These are phyloP conservation scores for Odontocerum albicorne DNA, from an alignment of 2,888 invertebrate species.

Conservation along the genomic window DNA sequence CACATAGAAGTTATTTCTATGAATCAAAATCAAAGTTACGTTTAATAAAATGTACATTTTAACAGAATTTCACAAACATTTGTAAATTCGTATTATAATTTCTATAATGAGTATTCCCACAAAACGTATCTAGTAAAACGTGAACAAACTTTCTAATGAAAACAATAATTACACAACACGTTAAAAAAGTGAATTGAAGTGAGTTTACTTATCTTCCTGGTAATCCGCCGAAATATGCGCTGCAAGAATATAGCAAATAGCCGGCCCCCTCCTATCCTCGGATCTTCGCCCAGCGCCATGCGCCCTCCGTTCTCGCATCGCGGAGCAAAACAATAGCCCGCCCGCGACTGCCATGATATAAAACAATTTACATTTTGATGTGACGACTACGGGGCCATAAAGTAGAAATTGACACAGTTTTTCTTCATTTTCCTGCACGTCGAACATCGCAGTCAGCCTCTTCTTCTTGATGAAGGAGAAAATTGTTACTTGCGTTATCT, in stretches of 20 bases:
- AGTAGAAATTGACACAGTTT: slow-evolving; percentile 37
- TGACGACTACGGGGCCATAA: slow-evolving; percentile 32
- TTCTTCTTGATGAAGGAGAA: too few species aligned
- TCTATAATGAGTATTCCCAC: too few species aligned
- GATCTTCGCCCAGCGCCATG: background rate
- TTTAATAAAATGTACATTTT: too few species aligned
- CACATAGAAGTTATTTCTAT: too few species aligned
- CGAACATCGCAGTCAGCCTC: slow-evolving; percentile 15
- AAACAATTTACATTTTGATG: slow-evolving; percentile 37
- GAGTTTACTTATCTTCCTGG: slow-evolving; percentile 12
- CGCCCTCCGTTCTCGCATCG: background rate
- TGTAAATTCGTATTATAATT: too few species aligned
- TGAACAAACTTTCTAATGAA: background rate
- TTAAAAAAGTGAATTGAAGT: slow-evolving; percentile 15
- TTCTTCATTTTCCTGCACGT: slow-evolving; percentile 24
- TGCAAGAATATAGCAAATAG: slow-evolving; percentile 12
- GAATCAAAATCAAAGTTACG: too few species aligned
- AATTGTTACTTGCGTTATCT: too few species aligned
- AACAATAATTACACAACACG: slow-evolving; percentile 18
- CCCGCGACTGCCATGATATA: slow-evolving; percentile 19
- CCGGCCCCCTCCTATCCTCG: background rate
- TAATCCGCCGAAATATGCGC: slow-evolving; percentile 24
- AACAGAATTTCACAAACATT: too few species aligned
- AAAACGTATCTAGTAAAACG: too few species aligned
- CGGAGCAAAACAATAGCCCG: background rate